Evolutionary conservation across 2,888 invertebrate species (phyloP), one percentile per base, ranked within the genome.

Genomic region (Clanis bilineata): DNA sequence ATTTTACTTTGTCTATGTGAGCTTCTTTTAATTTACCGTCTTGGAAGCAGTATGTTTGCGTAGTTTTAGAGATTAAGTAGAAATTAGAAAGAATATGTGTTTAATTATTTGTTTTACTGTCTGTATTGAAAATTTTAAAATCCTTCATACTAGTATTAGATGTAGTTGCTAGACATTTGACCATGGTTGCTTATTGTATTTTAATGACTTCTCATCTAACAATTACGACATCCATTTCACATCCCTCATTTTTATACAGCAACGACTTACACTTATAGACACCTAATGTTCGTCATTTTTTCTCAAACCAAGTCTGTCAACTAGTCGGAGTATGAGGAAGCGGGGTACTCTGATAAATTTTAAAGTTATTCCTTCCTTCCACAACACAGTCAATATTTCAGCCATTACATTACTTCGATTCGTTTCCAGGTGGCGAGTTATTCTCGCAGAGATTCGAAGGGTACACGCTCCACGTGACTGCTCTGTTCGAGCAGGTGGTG

Each of bases 361-460:
- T 9, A 5, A 9, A 32, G 5, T 32, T 32, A 32, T 32, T 1
- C 6, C 32, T 4, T 25, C 3, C 25, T 3, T 4, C 25, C 6
- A 25, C 25, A 25, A 25, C 25, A 25, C 6, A 25, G 3, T 25
- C 25, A 25, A 25, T 25, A 6, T 4, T 25, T 25, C 25, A 6
- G 3, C 3, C 9, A 32, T 32, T 32, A 32, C 9, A 7, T 12
- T n/a, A n/a, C 12, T 1, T 7, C 6, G 2, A 10, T 25, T 45
- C 32, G 45, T 72, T 80, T 66, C 3, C 80, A 95, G 95, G 95
- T 66, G 95, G 95, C 55, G 95, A 94, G 86, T 87, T 95, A 70
- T 94, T 95, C 85, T 94, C 95, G 59, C 95, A 95, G 83, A 93
- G 94, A 72, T 94, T 94, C 80, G 94, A 94, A 73, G 94, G 93